These are phyloP conservation scores for Archaeoteleia sp. DNA, from an alignment of 2,888 invertebrate species.

Conservation along the genomic window DNA sequence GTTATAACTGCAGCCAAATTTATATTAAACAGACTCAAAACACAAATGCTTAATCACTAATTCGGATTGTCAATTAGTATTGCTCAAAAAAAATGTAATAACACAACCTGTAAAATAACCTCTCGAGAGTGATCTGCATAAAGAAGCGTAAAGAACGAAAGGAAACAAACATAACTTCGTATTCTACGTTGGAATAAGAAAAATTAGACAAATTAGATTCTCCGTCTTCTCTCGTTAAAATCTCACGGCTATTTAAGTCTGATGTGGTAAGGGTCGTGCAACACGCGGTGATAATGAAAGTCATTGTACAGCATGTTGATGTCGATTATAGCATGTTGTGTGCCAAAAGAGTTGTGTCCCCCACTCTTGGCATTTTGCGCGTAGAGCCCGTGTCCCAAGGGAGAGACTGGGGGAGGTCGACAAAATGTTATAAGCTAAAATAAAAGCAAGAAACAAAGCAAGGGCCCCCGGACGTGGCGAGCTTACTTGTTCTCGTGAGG, in stretches of 20 bases:
- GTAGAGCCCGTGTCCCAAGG: conserved; percentile 26
- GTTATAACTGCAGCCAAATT: too few relatives aligned
- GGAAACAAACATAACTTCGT: too few relatives aligned
- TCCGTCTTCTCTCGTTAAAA: conserved; percentile 17
- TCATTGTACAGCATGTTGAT: conserved; percentile 9
- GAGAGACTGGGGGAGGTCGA: conserved; percentile 51
- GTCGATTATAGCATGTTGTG: conserved; percentile 39
- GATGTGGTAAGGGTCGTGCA: conserved; percentile 35
- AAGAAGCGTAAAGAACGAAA: too few relatives aligned
- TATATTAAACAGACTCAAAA: too few relatives aligned
- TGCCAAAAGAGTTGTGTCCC: conserved; percentile 49
- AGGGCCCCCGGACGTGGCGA: conserved; percentile 58
- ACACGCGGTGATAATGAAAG: conserved; percentile 49
- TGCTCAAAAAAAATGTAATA: too few relatives aligned
- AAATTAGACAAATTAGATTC: not conserved
- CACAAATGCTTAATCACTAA: too few relatives aligned
- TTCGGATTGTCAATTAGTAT: too few relatives aligned
- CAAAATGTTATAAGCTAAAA: conserved; percentile 68
- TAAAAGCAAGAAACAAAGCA: conserved; percentile 68
- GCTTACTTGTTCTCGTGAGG: conserved; percentile 53
- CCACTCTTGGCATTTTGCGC: conserved; percentile 19
- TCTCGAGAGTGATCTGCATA: too few relatives aligned
- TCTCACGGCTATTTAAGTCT: conserved; percentile 39
- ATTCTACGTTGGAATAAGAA: not conserved
- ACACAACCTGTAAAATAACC: too few relatives aligned